These are phyloP conservation scores for Eupithecia tripunctaria DNA, from an alignment of 2,888 invertebrate genomes.

Conservation along the genomic window DNA sequence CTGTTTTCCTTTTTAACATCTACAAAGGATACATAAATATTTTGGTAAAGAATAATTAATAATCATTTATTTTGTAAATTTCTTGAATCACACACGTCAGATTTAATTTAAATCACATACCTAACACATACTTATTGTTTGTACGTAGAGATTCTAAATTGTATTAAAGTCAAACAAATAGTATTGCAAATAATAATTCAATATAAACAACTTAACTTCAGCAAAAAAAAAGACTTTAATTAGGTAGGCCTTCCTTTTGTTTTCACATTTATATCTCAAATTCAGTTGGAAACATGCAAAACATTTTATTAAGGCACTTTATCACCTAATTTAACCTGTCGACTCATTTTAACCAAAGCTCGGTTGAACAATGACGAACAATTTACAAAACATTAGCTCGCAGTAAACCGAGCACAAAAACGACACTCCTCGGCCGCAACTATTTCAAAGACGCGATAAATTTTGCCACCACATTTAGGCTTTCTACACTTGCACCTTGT, in stretches of 20 bases:
- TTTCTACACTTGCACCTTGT: constrained; percentile 17
- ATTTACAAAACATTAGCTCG: constrained; percentile 56
- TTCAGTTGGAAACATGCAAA: background rate
- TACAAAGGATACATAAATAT: too few relatives aligned
- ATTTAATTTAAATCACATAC: too few relatives aligned
- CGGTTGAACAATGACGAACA: constrained; percentile 48
- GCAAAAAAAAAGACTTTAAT: background rate
- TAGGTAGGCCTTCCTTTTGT: background rate
- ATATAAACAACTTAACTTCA: background rate
- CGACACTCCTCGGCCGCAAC: constrained; percentile 49
- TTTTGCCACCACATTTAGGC: constrained; percentile 29
- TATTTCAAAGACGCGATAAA: constrained; percentile 48
- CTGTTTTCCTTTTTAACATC: too few relatives aligned
- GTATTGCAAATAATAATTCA: too few relatives aligned
- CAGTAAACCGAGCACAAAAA: constrained; percentile 49
- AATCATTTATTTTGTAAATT: too few relatives aligned
- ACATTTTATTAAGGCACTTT: background rate
- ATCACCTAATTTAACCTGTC: constrained; percentile 37
- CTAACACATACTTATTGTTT: too few relatives aligned
- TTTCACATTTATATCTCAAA: background rate
- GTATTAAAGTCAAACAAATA: too few relatives aligned
- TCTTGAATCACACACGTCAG: too few relatives aligned
- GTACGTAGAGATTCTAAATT: too few relatives aligned
- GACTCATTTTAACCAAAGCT: constrained; percentile 44
- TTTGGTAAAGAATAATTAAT: too few relatives aligned